Evolutionary conservation across 1,140 invertebrate genomes (phyloP).

Genomic region (Popillia japonica): DNA sequence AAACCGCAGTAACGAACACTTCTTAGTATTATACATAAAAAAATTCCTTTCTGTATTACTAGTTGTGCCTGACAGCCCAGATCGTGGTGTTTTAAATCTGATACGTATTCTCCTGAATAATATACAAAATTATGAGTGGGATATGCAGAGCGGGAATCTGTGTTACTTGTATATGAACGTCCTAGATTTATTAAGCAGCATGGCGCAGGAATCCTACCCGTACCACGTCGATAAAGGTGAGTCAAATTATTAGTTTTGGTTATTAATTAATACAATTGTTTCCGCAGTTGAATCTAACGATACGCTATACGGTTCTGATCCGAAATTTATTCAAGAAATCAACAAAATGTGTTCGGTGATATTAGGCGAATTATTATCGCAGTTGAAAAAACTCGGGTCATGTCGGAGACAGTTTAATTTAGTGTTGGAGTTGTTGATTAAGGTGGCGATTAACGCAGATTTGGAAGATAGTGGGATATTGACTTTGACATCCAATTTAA

Average conservation of each 20-base stretch:
- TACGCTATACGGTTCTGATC: conserved; percentile 88
- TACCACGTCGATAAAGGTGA: conserved; percentile 82
- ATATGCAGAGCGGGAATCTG: conserved; percentile 65
- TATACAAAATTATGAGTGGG: conserved; percentile 75
- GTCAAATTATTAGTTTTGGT: background rate
- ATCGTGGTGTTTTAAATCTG: conserved; percentile 81
- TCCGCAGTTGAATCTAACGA: conserved; percentile 96
- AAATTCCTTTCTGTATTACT: conserved; percentile 86
- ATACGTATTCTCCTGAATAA: conserved; percentile 78
- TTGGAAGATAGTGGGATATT: conserved; percentile 68
- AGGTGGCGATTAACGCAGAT: conserved; percentile 76
- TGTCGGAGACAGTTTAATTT: conserved; percentile 72
- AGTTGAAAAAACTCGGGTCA: conserved; percentile 75
- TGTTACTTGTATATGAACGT: conserved; percentile 73
- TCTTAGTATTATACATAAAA: too few relatives aligned
- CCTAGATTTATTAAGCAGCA: conserved; percentile 76
- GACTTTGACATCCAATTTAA: conserved; percentile 78
- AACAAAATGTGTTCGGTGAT: conserved; percentile 81
- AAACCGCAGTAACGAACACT: conserved; percentile 74
- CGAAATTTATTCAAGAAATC: conserved; percentile 83
- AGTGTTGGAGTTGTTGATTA: conserved; percentile 77
- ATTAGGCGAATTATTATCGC: conserved; percentile 78
- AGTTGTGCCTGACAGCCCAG: conserved; percentile 89
- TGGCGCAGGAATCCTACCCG: conserved; percentile 79
- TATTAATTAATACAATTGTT: too few relatives aligned